Base-by-base conservation (phyloP, 2,888 invertebrate species). In the Tenthredo amoena region DNA sequence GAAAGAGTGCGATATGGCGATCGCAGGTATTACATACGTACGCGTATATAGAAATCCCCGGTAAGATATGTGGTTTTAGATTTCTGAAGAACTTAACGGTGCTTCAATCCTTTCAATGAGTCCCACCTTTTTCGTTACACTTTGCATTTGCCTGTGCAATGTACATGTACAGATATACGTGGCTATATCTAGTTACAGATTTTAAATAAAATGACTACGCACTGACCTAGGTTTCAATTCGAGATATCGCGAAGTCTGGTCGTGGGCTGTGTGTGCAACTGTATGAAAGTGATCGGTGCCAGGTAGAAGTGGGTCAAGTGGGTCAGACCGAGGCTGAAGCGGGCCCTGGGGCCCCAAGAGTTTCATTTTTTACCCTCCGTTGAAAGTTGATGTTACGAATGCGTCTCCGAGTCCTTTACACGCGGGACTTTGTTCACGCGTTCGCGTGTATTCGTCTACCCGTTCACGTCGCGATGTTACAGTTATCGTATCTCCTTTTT, bases 191-290 rank as follows among this genome's bases (percentile, higher is more conserved):
- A 43, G 40, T 47, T 47, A 47, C 47, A 47, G 12, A 47, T 47
- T 47, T 47, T 3, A 12, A 47, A 47, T 47, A 5, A 62, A 81
- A 81, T 62, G 7, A 62, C 37, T 37, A 86, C 86, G 82, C 87
- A 89, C 90, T 90, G 90, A 89, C 89, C 89, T 90, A 89, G 87
- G 90, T 87, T 89, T 74, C 84, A 79, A 85, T 68, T 83, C 47
- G 68, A 83, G 68, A 68, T 83, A 83, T 71, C 83, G 68, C 43
- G 31, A 86, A 86, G 84, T 65, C 34, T 62, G 68, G 40, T 65
- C 37, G 31, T 85, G 82, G 81, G 77, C 77, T 77, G 86, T 83
- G 77, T 84, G 79, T 83, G 84, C 58, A 58, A 47, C 68, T 87
- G 86, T 87, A 89, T 87, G 89, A 89, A 89, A 89, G 90, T 89